Evolutionary conservation across 2,797 vertebrate genomes (phyloP).

Genomic region (Poeciliopsis infans): DNA sequence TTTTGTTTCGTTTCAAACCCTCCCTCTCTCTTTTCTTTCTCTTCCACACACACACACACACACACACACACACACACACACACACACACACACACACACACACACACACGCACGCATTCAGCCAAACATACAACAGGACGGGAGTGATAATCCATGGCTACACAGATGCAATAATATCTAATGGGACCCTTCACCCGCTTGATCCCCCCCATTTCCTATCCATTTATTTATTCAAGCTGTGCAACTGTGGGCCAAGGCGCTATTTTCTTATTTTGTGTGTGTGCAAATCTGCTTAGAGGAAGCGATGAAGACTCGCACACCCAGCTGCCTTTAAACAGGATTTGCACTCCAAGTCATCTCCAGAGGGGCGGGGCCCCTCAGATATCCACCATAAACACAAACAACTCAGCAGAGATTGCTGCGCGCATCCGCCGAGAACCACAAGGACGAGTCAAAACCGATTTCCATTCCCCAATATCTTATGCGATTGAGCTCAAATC

Average conservation of each 20-base stretch:
- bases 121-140: constrained; percentile 19
- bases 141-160: constrained; percentile 63
- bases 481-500: constrained; percentile 61
- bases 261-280: constrained; percentile 23
- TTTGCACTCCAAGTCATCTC: constrained; percentile 66
- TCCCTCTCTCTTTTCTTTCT: constrained; percentile 23
- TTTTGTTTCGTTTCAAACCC: constrained; percentile 34
- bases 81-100: too few relatives aligned
- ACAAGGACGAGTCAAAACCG: constrained; percentile 59
- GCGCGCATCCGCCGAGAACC: constrained; percentile 41
- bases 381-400: constrained; percentile 40
- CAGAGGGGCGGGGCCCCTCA: constrained; percentile 38
- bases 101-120: neutral
- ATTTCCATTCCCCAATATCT: constrained; percentile 58
- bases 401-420: constrained; percentile 14
- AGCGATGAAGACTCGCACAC: constrained; percentile 50
- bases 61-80: constrained; percentile 2
- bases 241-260: constrained; percentile 30
- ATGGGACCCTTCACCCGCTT: constrained; percentile 59
- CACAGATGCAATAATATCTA: constrained; percentile 62
- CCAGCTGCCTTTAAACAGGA: constrained; percentile 71
- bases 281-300: constrained; percentile 70
- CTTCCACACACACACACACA: constrained; percentile 1
- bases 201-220: constrained; percentile 39
- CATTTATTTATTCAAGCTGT: constrained; percentile 59